Conservation (phyloP, 2,888 invertebrate genomes). For the Cosmia pyralina region DNA sequence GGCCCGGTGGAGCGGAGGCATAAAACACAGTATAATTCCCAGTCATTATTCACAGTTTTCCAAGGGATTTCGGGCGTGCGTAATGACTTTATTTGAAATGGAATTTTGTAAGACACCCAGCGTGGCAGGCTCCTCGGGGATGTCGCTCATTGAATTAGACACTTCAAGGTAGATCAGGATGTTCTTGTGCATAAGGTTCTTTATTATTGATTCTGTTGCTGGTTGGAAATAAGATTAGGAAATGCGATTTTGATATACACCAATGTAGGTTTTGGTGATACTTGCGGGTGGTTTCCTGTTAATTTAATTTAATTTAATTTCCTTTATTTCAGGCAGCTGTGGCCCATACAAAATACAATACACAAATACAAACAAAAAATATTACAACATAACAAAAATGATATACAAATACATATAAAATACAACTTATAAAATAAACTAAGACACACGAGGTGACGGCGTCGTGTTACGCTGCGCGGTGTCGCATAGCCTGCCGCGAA, state of each 20-base stretch:
- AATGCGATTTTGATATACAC: neutral
- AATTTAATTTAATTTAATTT: no score
- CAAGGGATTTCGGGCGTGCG: constrained; percentile 74
- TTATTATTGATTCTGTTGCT: constrained; percentile 33
- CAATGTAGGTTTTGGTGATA: neutral
- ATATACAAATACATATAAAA: no score
- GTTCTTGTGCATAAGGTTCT: constrained; percentile 11
- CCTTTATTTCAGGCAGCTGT: no score
- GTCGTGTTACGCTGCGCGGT: no score
- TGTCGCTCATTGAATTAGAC: constrained; percentile 62
- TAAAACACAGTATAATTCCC: constrained; percentile 83
- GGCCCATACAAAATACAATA: no score
- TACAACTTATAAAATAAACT: no score
- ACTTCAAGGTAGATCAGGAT: constrained; percentile 35
- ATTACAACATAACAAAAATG: no score
- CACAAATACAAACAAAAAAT: no score
- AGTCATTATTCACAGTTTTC: constrained; percentile 83
- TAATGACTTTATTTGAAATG: constrained; percentile 82
- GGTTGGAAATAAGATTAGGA: constrained; percentile 1
- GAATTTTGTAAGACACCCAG: constrained; percentile 75
- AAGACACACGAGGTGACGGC: no score
- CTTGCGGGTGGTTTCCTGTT: neutral
- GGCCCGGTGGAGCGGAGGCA: constrained; percentile 67
- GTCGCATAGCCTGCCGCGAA: no score
- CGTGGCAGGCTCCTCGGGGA: constrained; percentile 40